Evolutionary conservation across 2,797 vertebrate species (phyloP).

Genomic region (Anableps anableps): DNA sequence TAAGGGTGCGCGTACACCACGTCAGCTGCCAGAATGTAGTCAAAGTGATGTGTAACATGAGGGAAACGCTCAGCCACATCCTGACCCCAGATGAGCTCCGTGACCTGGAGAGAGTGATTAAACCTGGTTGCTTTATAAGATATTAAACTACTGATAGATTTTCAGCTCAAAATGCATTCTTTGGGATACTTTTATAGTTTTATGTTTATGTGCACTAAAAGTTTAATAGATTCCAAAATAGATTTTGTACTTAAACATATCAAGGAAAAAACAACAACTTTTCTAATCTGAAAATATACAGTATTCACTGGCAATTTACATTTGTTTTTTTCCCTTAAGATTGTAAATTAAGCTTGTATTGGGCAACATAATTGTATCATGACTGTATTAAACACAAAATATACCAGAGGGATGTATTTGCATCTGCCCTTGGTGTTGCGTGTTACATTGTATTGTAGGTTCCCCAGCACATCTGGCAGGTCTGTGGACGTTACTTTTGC

Average conservation of each 20-base stretch:
- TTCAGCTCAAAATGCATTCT: neutral
- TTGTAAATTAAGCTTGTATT: neutral
- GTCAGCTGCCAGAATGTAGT: conserved; percentile 94
- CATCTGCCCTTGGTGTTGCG: conserved; percentile 88
- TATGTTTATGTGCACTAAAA: neutral
- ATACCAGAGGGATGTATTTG: conserved; percentile 84
- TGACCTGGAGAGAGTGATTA: conserved; percentile 70
- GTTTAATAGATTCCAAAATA: neutral
- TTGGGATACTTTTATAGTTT: neutral
- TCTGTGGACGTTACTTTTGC: conserved; percentile 94
- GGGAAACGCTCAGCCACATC: conserved; percentile 89
- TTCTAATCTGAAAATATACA: neutral
- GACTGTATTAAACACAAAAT: conserved; percentile 11
- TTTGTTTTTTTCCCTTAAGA: neutral
- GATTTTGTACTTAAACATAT: neutral
- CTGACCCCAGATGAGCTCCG: conserved; percentile 90
- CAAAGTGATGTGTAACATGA: conserved; percentile 80
- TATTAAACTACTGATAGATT: neutral
- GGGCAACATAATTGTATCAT: neutral
- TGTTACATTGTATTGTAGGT: conserved; percentile 89
- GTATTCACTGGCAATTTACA: neutral
- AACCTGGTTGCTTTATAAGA: neutral
- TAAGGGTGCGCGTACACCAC: conserved; percentile 93
- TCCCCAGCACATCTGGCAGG: conserved; percentile 90
- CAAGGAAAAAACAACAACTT: neutral